Base-by-base conservation (phyloP, 2,888 invertebrate species). In the Eumacrocentrus americanus region DNA sequence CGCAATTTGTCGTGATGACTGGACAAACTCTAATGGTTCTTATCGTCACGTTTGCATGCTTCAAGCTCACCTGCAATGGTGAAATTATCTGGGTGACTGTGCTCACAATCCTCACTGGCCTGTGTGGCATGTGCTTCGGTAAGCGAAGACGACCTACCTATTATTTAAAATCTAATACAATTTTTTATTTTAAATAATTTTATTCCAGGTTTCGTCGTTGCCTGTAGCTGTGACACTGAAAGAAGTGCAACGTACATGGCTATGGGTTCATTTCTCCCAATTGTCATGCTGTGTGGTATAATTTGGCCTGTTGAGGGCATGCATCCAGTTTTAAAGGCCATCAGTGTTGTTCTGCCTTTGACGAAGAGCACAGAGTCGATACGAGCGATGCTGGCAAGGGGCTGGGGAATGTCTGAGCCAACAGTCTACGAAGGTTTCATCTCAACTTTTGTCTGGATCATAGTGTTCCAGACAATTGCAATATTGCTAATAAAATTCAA, bases 241-340 rank as follows among this genome's bases (percentile, higher is more conserved):
- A 85, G 92, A 62, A 91, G 91, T 0, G 94, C 94, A 0, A 94
- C 93, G 0, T 93, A 93, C 74, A 82, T 93, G 73, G 92, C 93
- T 0, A 84, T 94, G 81, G 94, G 94, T 0, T 92, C 92, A 0
- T 94, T 94, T 80, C 79, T 94, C 62, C 94, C 94, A 1, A 91
- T 93, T 79, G 89, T 94, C 16, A 86, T 94, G 87, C 81, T 94
- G 3, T 93, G 93, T 69, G 94, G 94, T 51, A 94, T 96, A 62
- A 91, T 97, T 69, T 97, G 97, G 97, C 97, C 97, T 0, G 85
- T 95, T 63, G 94, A 97, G 84, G 95, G 91, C 38, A 96, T 97
- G 92, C 93, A 94, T 75, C 81, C 85, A 0, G 72, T 88, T 40
- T 82, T 95, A 3, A 87, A 87, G 75, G 88, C 88, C 75, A 75